Evolutionary conservation across 2,888 invertebrate species (phyloP).

Genomic region (Sinodicranocentrus sp.): DNA sequence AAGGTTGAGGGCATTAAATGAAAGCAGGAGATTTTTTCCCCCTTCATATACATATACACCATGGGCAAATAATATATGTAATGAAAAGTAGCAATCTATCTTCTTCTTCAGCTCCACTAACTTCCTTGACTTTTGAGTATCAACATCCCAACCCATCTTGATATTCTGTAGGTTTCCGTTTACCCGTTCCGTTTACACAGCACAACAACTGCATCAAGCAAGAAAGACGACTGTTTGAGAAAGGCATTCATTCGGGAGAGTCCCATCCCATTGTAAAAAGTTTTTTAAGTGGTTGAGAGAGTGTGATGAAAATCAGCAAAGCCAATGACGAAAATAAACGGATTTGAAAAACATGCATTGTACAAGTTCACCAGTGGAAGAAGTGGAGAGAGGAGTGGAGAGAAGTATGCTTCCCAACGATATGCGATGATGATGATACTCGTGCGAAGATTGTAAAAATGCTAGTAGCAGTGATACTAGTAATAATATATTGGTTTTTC

Average conservation of each 20-base stretch:
- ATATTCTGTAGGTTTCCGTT: no score
- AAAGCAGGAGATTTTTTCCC: no score
- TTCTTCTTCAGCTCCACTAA: background rate
- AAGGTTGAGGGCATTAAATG: no score
- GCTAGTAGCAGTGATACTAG: constrained; percentile 40
- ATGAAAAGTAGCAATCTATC: no score
- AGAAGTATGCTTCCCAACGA: constrained; percentile 4
- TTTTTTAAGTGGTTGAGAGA: constrained; percentile 23
- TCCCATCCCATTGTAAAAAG: constrained; percentile 47
- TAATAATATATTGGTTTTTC: constrained; percentile 48
- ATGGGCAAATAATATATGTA: no score
- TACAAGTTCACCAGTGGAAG: constrained; percentile 33
- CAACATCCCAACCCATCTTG: background rate
- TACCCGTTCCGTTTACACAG: background rate
- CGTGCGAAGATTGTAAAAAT: constrained; percentile 33
- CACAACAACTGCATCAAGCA: constrained; percentile 23
- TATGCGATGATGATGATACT: background rate
- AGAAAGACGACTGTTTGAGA: constrained; percentile 3
- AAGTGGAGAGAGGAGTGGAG: background rate
- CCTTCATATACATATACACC: no score
- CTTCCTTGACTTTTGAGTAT: constrained; percentile 3
- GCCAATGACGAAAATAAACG: constrained; percentile 74
- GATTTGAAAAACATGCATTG: constrained; percentile 48
- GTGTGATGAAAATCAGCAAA: constrained; percentile 70
- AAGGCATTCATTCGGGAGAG: constrained; percentile 20